These are phyloP conservation scores for Cryptoblepharus egeriae DNA, from an alignment of 2,797 vertebrate species.

Conservation along the genomic window DNA sequence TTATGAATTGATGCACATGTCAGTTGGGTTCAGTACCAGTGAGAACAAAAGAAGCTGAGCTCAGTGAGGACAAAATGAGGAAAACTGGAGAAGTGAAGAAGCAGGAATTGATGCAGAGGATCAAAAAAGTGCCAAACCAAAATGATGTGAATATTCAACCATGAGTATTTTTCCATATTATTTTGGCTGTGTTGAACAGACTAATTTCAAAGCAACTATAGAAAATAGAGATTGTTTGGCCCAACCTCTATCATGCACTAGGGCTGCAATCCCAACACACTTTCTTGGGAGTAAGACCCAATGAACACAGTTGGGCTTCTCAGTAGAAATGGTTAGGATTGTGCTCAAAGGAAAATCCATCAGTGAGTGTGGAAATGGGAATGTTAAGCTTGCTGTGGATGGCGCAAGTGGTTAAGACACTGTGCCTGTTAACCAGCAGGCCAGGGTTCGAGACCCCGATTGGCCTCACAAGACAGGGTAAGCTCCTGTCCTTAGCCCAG, in stretches of 20 bases:
- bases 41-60: not conserved
- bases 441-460: too few species aligned
- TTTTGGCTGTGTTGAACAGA: not conserved
- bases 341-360: too few species aligned
- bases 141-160: not conserved
- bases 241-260: not conserved
- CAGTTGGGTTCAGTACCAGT: not conserved
- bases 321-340: too few species aligned
- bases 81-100: not conserved
- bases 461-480: too few species aligned
- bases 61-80: not conserved
- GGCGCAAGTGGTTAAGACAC: too few species aligned
- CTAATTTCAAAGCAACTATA: not conserved
- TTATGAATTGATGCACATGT: not conserved
- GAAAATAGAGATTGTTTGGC: not conserved
- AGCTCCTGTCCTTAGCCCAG: too few species aligned
- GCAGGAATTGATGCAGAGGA: not conserved
- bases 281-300: too few species aligned
- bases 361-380: not conserved
- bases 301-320: too few species aligned
- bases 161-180: not conserved
- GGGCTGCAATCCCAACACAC: too few species aligned
- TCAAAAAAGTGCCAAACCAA: not conserved
- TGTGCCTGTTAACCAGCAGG: too few species aligned
- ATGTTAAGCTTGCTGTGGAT: not conserved